phyloP scores from a whole-genome alignment of 2,113 vertebrate genomes.

The Heterochromis multidens region DNA sequence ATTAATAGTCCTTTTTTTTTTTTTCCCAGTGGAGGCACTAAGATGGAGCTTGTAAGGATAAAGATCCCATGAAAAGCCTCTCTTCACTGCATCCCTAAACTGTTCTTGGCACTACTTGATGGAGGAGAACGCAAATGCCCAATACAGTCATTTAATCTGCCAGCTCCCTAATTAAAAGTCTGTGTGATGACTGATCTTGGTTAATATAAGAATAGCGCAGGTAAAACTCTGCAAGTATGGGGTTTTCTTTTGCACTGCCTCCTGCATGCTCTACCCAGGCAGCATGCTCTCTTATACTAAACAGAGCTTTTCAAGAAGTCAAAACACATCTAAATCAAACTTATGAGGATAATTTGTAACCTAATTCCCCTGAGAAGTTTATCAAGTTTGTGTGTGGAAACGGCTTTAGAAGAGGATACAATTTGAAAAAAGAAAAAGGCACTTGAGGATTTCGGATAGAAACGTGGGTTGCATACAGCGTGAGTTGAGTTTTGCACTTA shows the following conservation, averaged over 20 bases:
- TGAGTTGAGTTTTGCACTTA: neutral
- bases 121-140: neutral
- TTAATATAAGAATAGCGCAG: neutral
- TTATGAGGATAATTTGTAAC: neutral
- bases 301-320: neutral
- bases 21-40: neutral
- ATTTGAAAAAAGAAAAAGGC: neutral
- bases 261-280: neutral
- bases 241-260: neutral
- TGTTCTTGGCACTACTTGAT: neutral
- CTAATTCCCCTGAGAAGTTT: neutral
- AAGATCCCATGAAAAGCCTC: neutral
- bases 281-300: neutral
- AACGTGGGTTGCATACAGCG: neutral
- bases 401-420: neutral
- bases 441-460: neutral
- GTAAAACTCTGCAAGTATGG: neutral
- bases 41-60: neutral
- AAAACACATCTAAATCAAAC: neutral
- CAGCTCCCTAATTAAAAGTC: neutral
- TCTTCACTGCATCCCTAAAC: neutral
- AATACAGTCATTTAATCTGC: neutral
- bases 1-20: neutral
- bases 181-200: neutral
- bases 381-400: fast-evolving